These are phyloP conservation scores for Drepana arcuata DNA, from an alignment of 1,140 invertebrate genomes.

Conservation along the genomic window DNA sequence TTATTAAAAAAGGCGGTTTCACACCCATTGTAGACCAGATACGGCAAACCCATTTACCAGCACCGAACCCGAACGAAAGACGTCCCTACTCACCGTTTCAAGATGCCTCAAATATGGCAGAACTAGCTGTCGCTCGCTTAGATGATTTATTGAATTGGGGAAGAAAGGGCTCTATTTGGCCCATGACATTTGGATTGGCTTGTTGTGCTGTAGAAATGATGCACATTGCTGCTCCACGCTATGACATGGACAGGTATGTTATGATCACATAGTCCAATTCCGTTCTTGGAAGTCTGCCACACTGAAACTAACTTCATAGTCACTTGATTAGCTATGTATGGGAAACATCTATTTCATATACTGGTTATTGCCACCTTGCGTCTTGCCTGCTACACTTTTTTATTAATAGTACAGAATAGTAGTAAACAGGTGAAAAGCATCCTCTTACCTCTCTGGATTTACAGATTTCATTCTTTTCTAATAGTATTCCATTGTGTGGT, in stretches of 20 bases:
- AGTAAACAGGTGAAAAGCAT: too few species aligned
- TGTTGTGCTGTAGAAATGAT: conserved; percentile 99
- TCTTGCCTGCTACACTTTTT: too few species aligned
- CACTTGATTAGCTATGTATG: too few species aligned
- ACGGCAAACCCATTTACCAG: conserved; percentile 62
- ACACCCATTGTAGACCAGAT: conserved; percentile 45
- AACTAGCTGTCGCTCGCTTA: conserved; percentile 85
- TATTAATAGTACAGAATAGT: too few species aligned
- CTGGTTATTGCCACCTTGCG: too few species aligned
- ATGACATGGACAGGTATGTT: conserved; percentile 96
- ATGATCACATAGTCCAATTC: too few species aligned
- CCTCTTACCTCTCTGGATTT: too few species aligned
- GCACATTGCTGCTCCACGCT: conserved; percentile 98
- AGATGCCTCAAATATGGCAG: conserved; percentile 78
- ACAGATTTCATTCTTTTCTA: conserved; percentile 1
- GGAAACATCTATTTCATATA: too few species aligned
- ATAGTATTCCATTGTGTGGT: neutral
- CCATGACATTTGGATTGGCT: conserved; percentile 95
- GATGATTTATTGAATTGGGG: conserved; percentile 98
- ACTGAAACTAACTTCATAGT: too few species aligned
- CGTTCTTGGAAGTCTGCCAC: too few species aligned
- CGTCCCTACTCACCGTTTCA: conserved; percentile 80
- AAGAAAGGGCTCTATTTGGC: conserved; percentile 94
- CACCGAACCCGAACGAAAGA: conserved; percentile 47
- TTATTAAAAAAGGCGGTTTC: conserved; percentile 54